Conservation (phyloP, 2,888 invertebrate species). For the Parasteatoda lunata region DNA sequence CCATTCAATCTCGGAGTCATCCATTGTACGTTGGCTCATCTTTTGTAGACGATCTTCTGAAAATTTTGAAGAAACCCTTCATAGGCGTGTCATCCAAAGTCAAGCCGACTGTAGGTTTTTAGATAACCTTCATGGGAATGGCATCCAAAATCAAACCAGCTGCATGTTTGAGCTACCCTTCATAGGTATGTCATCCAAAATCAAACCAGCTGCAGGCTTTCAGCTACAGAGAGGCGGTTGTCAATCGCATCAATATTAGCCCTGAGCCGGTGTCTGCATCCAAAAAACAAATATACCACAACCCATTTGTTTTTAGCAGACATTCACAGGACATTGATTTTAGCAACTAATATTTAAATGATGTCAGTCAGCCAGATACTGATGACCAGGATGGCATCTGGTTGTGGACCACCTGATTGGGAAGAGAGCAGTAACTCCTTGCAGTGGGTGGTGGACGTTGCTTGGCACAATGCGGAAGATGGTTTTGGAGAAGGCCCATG, state of each 20-base stretch:
- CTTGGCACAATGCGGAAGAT: constrained; percentile 59
- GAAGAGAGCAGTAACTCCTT: constrained; percentile 12
- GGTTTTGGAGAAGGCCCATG: constrained; percentile 51
- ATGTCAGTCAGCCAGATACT: constrained; percentile 44
- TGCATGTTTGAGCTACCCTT: constrained; percentile 37
- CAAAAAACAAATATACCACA: constrained; percentile 61
- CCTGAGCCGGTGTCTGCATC: constrained; percentile 69
- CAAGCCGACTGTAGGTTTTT: too few species aligned
- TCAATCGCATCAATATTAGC: constrained; percentile 58
- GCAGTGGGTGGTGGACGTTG: constrained; percentile 10
- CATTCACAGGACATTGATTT: constrained; percentile 61
- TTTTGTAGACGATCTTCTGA: too few species aligned
- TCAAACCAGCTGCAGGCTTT: background rate
- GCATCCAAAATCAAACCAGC: too few species aligned
- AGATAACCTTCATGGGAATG: too few species aligned
- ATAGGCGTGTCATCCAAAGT: too few species aligned
- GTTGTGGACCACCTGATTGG: constrained; percentile 10
- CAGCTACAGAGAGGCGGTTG: constrained; percentile 49
- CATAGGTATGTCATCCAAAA: constrained; percentile 45
- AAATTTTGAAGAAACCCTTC: too few species aligned
- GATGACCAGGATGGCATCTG: constrained; percentile 40
- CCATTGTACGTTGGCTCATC: too few species aligned
- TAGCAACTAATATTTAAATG: background rate
- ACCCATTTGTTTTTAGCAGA: constrained; percentile 66
- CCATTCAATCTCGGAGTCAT: too few species aligned